Percentiles rank a stretch among this genome's conserved stretches.
phyloP scores from a whole-genome alignment of 2,113 vertebrate species.

The Xenopus borealis region DNA sequence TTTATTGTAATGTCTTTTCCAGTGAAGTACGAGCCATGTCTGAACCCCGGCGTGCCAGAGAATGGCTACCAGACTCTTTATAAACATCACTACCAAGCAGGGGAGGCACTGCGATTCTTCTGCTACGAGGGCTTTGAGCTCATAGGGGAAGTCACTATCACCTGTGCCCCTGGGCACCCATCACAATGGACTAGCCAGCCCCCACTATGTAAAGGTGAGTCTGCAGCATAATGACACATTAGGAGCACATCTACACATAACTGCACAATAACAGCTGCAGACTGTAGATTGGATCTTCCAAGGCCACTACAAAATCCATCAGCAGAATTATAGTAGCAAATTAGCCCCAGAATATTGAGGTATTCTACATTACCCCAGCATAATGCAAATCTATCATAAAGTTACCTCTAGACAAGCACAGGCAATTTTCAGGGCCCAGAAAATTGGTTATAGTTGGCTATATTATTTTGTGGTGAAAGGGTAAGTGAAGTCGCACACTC shows the following conservation, averaged over 20 bases:
- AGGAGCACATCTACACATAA: too few relatives aligned
- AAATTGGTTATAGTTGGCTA: too few relatives aligned
- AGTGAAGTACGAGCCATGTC: conserved; percentile 89
- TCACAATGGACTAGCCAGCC: conserved; percentile 90
- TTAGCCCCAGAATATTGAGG: too few relatives aligned
- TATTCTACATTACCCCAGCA: too few relatives aligned
- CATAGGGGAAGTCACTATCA: conserved; percentile 87
- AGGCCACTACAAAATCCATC: too few relatives aligned
- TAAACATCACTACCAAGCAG: conserved; percentile 89
- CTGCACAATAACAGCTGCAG: too few relatives aligned
- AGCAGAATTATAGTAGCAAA: too few relatives aligned
- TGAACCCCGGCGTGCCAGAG: conserved; percentile 86
- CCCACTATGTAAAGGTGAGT: conserved; percentile 86
- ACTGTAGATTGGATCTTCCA: too few relatives aligned
- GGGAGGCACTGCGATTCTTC: conserved; percentile 88
- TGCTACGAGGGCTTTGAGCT: conserved; percentile 91
- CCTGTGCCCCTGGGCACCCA: conserved; percentile 82
- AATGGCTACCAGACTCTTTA: conserved; percentile 90
- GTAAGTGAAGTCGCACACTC: neutral
- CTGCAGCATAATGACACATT: neutral
- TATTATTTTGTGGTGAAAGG: too few relatives aligned
- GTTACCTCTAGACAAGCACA: too few relatives aligned
- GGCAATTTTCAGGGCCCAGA: too few relatives aligned
- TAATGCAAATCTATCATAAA: too few relatives aligned
- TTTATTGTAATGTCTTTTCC: conserved; percentile 13